These are phyloP conservation scores for Chlorops oryzae DNA, from an alignment of 1,140 invertebrate genomes.

Conservation along the genomic window DNA sequence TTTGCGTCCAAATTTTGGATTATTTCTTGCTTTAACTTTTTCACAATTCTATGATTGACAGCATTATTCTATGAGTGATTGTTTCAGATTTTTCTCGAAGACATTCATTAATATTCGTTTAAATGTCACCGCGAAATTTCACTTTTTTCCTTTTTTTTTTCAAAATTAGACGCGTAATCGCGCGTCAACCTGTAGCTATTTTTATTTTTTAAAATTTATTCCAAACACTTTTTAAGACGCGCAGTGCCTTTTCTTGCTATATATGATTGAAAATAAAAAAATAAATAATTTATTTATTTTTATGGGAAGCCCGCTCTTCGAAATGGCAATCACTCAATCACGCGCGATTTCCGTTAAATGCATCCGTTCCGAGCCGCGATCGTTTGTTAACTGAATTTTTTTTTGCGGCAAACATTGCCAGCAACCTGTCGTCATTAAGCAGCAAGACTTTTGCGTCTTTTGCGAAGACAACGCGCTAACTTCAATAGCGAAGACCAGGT, in stretches of 20 bases:
- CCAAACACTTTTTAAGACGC: slow-evolving; percentile 10
- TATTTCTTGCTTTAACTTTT: slow-evolving; percentile 25
- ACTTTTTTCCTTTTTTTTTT: slow-evolving; percentile 29
- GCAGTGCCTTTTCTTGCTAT: slow-evolving; percentile 22
- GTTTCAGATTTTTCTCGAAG: slow-evolving; percentile 17
- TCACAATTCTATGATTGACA: slow-evolving; percentile 8
- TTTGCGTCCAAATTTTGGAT: slow-evolving; percentile 9
- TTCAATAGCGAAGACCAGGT: too few relatives aligned
- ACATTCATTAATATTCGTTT: neutral
- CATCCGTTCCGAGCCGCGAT: slow-evolving; percentile 38
- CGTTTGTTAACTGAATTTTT: slow-evolving; percentile 47
- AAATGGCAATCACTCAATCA: neutral
- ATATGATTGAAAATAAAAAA: slow-evolving; percentile 11
- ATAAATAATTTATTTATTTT: too few relatives aligned
- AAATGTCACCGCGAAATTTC: slow-evolving; percentile 43
- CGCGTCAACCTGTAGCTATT: neutral
- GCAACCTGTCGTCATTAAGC: slow-evolving; percentile 47
- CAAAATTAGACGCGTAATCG: slow-evolving; percentile 15
- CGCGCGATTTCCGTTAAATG: slow-evolving; percentile 10
- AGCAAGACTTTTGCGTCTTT: too few relatives aligned
- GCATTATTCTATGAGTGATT: slow-evolving; percentile 6
- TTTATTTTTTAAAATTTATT: neutral
- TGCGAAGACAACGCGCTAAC: too few relatives aligned
- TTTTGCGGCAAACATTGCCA: slow-evolving; percentile 41
- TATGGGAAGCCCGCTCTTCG: too few relatives aligned